Evolutionary conservation across 2,113 vertebrate genomes (phyloP), one percentile per base, ranked within the genome.

Genomic region (Cephalopholis sonnerati): DNA sequence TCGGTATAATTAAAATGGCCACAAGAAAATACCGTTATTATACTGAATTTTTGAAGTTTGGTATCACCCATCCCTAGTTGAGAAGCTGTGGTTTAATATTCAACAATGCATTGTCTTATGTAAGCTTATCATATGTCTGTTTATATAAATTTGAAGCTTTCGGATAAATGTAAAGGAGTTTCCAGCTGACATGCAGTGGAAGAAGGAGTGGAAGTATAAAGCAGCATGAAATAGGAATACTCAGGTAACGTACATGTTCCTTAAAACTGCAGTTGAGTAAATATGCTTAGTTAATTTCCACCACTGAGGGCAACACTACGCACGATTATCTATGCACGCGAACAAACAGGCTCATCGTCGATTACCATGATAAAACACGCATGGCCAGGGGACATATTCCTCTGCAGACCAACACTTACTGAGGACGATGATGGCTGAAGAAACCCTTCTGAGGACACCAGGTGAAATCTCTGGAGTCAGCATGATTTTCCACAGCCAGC

Each of bases 401-500:
- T 79, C 63, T 48, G 1, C 51, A 71, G 64, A 39, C 20, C 16
- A 1, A 67, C 39, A 92, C 92, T 95, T 95, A 95, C 96, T 94
- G 9, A 95, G 94, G 84, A 86, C 88, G 92, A 96, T 95, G 59
- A 92, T 74, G 59, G 93, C 87, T 77, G 95, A 95, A 36, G 89
- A 95, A 84, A 92, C 59, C 78, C 89, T 87, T 79, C 95, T 95
- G 85, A 91, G 88, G 64, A 85, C 90, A 72, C 78, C 89, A 36
- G 93, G 90, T 46, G 88, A 90, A 89, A 91, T 80, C 84, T 91
- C 85, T 39, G 91, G 93, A 81, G 89, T 91, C 72, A 80, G 74
- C 92, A 94, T 96, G 67, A 80, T 82, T 6, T 25, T 27, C 62
- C 57, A 55, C 64, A 29, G 36, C 65, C 59, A 51, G 7, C 58